phyloP scores from a whole-genome alignment of 2,113 vertebrate genomes.

The Semnornis frantzii region DNA sequence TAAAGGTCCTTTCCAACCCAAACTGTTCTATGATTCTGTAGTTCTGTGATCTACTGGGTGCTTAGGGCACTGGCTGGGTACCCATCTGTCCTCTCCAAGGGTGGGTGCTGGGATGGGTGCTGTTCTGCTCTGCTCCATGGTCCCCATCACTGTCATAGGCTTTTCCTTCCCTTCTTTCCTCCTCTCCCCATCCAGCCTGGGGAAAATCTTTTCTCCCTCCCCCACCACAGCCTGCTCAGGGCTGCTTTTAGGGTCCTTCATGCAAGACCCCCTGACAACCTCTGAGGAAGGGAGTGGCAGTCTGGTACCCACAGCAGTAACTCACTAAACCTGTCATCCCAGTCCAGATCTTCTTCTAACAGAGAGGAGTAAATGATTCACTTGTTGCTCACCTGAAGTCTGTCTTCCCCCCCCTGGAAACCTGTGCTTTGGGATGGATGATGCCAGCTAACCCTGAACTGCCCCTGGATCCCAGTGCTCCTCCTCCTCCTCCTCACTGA shows the following conservation, averaged over 20 bases:
- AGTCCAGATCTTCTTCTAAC: background rate
- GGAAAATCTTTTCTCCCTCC: background rate
- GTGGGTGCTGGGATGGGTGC: too few species aligned
- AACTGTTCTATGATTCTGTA: background rate
- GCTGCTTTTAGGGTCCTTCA: background rate
- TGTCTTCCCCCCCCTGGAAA: background rate
- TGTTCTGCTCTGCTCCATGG: background rate
- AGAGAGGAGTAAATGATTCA: slow-evolving; percentile 34
- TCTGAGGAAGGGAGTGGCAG: background rate
- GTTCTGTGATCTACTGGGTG: background rate
- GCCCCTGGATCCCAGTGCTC: background rate
- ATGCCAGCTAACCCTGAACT: background rate
- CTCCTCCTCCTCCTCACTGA: background rate
- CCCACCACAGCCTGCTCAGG: background rate
- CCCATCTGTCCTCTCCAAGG: background rate
- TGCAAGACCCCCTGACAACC: background rate
- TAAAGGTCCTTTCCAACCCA: background rate
- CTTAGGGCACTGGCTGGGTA: rapidly evolving
- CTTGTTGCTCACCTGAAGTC: slow-evolving; percentile 1
- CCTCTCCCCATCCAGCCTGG: background rate
- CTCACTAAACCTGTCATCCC: slow-evolving; percentile 49
- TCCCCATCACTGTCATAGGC: background rate
- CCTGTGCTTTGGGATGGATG: background rate
- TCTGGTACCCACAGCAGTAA: background rate
- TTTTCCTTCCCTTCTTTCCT: background rate